Conservation (phyloP, 1,140 invertebrate species). For the Liolophura sinensis region DNA sequence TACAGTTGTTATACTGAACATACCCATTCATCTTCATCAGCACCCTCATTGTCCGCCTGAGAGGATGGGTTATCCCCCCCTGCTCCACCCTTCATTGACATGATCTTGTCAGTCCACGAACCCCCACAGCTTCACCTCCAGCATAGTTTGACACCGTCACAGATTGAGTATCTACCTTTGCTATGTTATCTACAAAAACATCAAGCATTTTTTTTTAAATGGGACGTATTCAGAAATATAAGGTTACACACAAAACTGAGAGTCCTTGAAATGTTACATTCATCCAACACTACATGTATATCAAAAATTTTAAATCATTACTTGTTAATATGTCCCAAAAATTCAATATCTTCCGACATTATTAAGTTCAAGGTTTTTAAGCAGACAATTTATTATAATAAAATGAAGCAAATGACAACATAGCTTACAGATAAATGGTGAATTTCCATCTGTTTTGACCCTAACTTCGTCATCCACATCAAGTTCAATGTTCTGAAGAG, state of each 20-base stretch:
- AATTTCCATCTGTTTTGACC: conserved; percentile 36
- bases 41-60: conserved; percentile 11
- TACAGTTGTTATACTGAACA: conserved; percentile 2
- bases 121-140: conserved; percentile 38
- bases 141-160: conserved; percentile 35
- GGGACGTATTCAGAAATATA: neutral
- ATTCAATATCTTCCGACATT: too few species aligned
- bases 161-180: conserved; percentile 23
- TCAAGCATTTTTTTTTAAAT: neutral
- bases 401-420: conserved; percentile 3
- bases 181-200: conserved; percentile 28
- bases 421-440: conserved; percentile 35
- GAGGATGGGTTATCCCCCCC: neutral
- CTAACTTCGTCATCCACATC: conserved; percentile 27
- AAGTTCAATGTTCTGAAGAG: conserved; percentile 34
- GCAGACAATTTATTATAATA: neutral
- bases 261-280: conserved; percentile 1
- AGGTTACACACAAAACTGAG: neutral
- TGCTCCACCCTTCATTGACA: conserved; percentile 30
- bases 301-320: too few species aligned
- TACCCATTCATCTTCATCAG: conserved; percentile 46
- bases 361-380: neutral
- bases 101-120: conserved; percentile 51
- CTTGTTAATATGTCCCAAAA: too few species aligned
- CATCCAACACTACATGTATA: too few species aligned